Conservation (phyloP, 2,888 invertebrate species). For the Mystacides longicornis region DNA sequence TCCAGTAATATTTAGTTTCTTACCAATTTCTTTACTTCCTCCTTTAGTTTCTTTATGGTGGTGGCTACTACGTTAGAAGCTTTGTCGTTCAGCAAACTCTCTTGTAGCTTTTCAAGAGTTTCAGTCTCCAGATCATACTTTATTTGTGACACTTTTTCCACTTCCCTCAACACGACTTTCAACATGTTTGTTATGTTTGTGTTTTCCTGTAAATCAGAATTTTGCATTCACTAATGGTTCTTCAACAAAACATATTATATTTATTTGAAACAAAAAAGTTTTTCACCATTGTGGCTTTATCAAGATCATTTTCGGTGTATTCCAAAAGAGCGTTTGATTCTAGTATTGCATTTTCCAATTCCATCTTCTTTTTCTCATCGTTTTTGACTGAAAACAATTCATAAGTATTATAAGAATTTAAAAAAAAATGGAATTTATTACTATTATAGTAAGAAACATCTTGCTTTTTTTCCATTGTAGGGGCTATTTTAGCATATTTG, state of each 20-base stretch:
- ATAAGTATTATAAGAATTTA: too few relatives aligned
- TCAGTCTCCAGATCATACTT: conserved; percentile 58
- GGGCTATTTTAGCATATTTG: too few relatives aligned
- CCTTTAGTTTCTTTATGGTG: conserved; percentile 44
- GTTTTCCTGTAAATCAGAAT: conserved; percentile 34
- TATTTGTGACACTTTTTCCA: conserved; percentile 45
- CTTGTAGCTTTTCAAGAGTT: conserved; percentile 56
- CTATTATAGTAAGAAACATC: too few relatives aligned
- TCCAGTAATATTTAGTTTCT: too few relatives aligned
- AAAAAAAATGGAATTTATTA: too few relatives aligned
- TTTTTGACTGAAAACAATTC: conserved; percentile 41
- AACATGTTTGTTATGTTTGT: conserved; percentile 33
- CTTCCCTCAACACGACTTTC: conserved; percentile 36
- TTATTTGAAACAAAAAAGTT: too few relatives aligned
- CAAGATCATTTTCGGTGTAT: conserved; percentile 55
- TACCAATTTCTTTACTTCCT: conserved; percentile 46
- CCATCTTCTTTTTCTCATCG: conserved; percentile 46
- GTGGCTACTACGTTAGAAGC: conserved; percentile 51
- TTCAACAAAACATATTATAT: neutral
- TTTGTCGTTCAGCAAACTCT: conserved; percentile 62
- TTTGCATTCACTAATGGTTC: neutral
- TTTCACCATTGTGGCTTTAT: conserved; percentile 38
- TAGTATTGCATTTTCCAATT: conserved; percentile 47
- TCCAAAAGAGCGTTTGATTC: conserved; percentile 52
- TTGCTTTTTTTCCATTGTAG: too few relatives aligned